Evolutionary conservation across 2,888 invertebrate genomes (phyloP), one percentile per base, ranked within the genome.

Genomic region (Erebia ligea): DNA sequence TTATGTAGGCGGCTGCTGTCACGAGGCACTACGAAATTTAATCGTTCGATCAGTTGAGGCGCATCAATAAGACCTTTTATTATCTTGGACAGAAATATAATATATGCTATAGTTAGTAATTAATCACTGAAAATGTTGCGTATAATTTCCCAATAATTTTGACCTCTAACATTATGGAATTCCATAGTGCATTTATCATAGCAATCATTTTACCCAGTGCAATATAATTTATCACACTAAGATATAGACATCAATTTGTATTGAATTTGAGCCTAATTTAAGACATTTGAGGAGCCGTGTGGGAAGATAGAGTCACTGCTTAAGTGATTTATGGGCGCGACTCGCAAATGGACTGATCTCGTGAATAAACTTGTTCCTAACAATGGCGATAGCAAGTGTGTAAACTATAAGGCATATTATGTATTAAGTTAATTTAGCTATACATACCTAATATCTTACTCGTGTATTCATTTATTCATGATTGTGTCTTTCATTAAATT

Each of bases 161-260:
- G 56, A 17, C 11, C 17, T 10, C 21, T 4, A 56, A 56, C 19
- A 13, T 4, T 21, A 21, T 56, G 21, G 13, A 57, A 57, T 57
- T 25, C 19, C 15, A 13, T 57, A 25, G 15, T 57, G 56, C 25
- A 57, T 25, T 25, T 25, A 25, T 57, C 21, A 25, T 11, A 56
- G 56, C 56, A 15, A 45, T 17, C 34, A 48, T 42, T 54, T 64
- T 59, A 42, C 40, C 17, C 64, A n/a, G 42, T n/a, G 64, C 52
- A 13, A 11, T 67, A 10, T 67, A 64, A 57, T 64, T 34, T 59
- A 59, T 54, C 62, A n/a, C 25, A 48, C 25, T 13, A 54, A 69
- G 71, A 72, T 75, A 69, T 73, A 71, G 66, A 74, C 67, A 69
- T 75, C 62, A 57, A 65, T 56, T 56, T 59, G 67, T 68, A 63